Percentiles rank a stretch among this genome's conserved stretches.
phyloP scores from a whole-genome alignment of 2,113 vertebrate species.

The Oryctolagus cuniculus region DNA sequence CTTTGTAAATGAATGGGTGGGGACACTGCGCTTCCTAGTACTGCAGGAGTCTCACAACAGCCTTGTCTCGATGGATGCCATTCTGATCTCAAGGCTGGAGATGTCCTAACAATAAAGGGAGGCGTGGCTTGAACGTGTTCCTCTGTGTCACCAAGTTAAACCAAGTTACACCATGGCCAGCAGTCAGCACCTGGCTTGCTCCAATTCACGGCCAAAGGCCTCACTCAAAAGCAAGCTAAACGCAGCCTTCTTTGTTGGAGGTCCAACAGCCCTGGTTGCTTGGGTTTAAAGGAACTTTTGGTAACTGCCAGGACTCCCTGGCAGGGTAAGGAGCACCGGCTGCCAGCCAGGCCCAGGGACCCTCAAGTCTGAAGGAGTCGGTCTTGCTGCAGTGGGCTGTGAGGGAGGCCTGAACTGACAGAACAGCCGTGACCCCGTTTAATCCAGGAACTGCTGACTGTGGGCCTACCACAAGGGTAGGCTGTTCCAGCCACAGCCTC shows the following conservation, averaged over 20 bases:
- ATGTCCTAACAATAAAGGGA: neutral
- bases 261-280: neutral
- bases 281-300: neutral
- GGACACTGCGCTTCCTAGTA: constrained; percentile 20
- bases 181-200: neutral
- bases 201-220: neutral
- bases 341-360: neutral
- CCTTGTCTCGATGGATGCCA: neutral
- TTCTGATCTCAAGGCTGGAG: neutral
- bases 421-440: neutral
- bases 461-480: neutral
- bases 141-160: neutral
- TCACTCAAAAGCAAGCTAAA: neutral
- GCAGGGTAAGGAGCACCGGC: neutral
- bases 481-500: neutral
- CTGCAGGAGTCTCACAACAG: neutral
- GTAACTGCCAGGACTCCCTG: neutral
- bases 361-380: neutral
- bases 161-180: neutral
- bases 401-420: neutral
- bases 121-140: neutral
- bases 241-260: neutral
- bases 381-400: neutral
- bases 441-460: neutral
- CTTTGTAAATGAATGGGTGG: neutral